A percentile compares a stretch with the other conserved stretches of the same genome.
phyloP scores from a whole-genome alignment of 2,797 vertebrate genomes.

The Dallia pectoralis region DNA sequence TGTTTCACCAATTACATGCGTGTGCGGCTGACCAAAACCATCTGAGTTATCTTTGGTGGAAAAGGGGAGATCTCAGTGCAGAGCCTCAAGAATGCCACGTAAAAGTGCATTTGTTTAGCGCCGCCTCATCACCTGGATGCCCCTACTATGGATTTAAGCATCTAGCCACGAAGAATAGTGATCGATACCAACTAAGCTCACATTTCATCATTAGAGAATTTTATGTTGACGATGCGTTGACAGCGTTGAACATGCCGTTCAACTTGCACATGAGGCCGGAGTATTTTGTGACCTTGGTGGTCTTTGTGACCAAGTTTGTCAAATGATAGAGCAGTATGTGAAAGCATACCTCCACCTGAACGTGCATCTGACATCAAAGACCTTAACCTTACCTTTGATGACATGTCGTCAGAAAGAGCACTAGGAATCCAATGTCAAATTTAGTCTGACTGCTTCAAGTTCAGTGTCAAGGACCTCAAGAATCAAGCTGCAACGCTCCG shows the following conservation, averaged over 20 bases:
- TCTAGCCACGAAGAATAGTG: too few relatives aligned
- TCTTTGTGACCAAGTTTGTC: slow-evolving; percentile 12
- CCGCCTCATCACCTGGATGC: slow-evolving; percentile 19
- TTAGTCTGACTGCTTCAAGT: slow-evolving; percentile 16
- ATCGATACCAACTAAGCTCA: not conserved
- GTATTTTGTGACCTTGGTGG: slow-evolving; percentile 22
- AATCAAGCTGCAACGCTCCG: slow-evolving; percentile 7
- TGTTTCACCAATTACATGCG: slow-evolving; percentile 25
- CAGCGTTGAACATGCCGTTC: slow-evolving; percentile 18
- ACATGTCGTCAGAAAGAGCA: slow-evolving; percentile 3
- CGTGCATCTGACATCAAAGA: slow-evolving; percentile 15
- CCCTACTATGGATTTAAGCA: slow-evolving; percentile 11
- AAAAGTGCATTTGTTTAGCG: slow-evolving; percentile 27
- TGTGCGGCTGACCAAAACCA: slow-evolving; percentile 15
- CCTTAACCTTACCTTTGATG: slow-evolving; percentile 1
- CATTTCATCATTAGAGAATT: slow-evolving; percentile 24
- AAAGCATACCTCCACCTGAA: slow-evolving; percentile 22
- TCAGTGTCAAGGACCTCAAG: slow-evolving; percentile 5
- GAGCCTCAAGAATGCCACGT: slow-evolving; percentile 7
- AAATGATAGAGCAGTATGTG: not conserved
- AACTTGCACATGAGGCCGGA: slow-evolving; percentile 23
- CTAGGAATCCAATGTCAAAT: slow-evolving; percentile 15
- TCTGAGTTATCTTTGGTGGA: slow-evolving; percentile 35
- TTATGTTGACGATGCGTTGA: slow-evolving; percentile 31
- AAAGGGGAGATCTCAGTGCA: slow-evolving; percentile 13